These are phyloP conservation scores for Tauraco hartlaubi DNA, from an alignment of 2,797 vertebrate species.

Conservation along the genomic window DNA sequence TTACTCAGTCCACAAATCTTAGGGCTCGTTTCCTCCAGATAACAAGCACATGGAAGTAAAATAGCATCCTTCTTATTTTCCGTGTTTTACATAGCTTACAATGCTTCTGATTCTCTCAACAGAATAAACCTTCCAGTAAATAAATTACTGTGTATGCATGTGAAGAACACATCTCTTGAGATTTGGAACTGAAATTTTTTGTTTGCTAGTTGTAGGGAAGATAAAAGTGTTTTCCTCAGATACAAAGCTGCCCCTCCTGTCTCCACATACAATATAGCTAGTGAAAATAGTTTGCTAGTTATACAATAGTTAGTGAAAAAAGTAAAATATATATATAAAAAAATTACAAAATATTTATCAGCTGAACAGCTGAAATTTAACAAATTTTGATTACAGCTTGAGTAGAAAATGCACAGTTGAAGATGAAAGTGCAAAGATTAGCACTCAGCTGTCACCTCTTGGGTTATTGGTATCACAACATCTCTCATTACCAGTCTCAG, in stretches of 20 bases:
- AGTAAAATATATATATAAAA: not conserved
- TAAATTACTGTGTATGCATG: not conserved
- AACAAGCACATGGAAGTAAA: not conserved
- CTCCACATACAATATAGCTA: not conserved
- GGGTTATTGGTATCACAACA: not conserved
- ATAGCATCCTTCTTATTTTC: not conserved
- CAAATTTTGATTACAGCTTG: not conserved
- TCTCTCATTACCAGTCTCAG: not conserved
- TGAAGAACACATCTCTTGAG: fast-evolving
- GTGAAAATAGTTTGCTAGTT: not conserved
- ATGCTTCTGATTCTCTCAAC: not conserved
- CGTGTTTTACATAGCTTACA: not conserved
- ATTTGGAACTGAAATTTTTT: not conserved
- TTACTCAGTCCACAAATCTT: not conserved
- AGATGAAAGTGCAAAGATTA: not conserved
- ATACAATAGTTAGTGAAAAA: not conserved
- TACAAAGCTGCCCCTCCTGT: not conserved
- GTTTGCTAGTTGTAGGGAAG: not conserved
- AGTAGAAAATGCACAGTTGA: not conserved
- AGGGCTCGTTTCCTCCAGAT: not conserved
- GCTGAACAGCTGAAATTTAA: not conserved
- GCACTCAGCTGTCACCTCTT: not conserved
- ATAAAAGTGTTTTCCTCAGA: not conserved
- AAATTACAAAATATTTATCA: not conserved
- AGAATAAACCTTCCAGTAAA: not conserved